Percentiles rank a stretch among this genome's conserved stretches.
Conservation (phyloP, 2,888 invertebrate species). For the Incurvaria masculella region DNA sequence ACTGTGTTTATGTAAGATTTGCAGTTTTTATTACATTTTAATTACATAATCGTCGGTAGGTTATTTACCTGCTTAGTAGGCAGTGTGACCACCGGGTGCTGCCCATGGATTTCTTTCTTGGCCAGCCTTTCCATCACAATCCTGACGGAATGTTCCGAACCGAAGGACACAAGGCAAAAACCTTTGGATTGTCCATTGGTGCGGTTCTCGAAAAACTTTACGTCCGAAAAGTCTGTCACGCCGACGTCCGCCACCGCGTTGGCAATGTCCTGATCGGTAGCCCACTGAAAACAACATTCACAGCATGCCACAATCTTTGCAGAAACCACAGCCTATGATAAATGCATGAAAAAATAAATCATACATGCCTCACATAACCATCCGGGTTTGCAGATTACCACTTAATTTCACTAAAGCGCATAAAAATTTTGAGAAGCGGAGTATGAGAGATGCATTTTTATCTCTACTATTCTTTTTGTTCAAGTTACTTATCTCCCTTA, state of each 20-base stretch:
- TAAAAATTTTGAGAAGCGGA: too few relatives aligned
- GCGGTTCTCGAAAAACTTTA: slow-evolving; percentile 99
- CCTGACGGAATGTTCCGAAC: slow-evolving; percentile 87
- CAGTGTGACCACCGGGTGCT: slow-evolving; percentile 90
- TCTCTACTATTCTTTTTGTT: too few relatives aligned
- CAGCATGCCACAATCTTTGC: background rate
- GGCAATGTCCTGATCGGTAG: slow-evolving; percentile 93
- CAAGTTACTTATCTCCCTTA: too few relatives aligned
- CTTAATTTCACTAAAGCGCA: too few relatives aligned
- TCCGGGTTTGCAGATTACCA: too few relatives aligned
- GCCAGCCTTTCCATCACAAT: slow-evolving; percentile 90
- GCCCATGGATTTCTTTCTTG: slow-evolving; percentile 95
- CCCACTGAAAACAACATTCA: slow-evolving; percentile 76
- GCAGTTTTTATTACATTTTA: too few relatives aligned
- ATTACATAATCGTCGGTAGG: too few relatives aligned
- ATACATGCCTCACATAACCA: background rate
- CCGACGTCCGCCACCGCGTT: slow-evolving; percentile 88
- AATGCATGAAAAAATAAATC: background rate
- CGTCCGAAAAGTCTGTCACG: slow-evolving; percentile 92
- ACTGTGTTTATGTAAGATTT: too few relatives aligned
- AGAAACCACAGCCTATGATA: background rate
- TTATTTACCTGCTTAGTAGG: slow-evolving; percentile 85
- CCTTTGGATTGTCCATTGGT: slow-evolving; percentile 99
- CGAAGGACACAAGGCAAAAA: slow-evolving; percentile 93
- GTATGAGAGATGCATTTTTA: too few relatives aligned